Conservation (phyloP, 2,113 vertebrate genomes). For the Hydrolagus affinis region DNA sequence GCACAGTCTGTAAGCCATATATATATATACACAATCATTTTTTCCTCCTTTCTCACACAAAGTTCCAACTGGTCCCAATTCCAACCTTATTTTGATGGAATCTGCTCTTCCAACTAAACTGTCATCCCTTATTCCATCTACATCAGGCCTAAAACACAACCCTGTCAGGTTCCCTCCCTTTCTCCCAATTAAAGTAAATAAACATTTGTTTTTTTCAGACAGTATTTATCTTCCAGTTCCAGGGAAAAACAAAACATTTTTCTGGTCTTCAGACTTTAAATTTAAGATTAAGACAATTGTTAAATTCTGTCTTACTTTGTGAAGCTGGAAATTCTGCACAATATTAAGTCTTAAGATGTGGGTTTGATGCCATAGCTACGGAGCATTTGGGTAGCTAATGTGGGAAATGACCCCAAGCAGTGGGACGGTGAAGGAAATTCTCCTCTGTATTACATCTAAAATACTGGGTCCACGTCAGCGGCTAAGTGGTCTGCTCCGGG, state of each 20-base stretch:
- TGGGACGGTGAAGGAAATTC: conserved; percentile 24
- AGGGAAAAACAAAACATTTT: no score
- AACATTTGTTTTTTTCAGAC: conserved; percentile 15
- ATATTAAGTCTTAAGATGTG: no score
- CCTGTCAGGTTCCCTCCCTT: not conserved
- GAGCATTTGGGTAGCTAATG: conserved; percentile 23
- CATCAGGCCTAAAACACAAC: not conserved
- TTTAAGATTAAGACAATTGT: conserved; percentile 4
- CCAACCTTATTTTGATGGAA: not conserved
- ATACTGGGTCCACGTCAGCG: conserved; percentile 18
- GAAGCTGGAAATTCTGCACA: no score
- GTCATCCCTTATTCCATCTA: conserved; percentile 5
- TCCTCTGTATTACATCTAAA: conserved; percentile 23
- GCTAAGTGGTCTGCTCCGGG: conserved; percentile 18
- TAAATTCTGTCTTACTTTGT: not conserved
- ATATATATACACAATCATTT: not conserved
- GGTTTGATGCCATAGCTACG: no score
- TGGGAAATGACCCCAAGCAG: conserved; percentile 29
- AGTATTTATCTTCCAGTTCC: not conserved
- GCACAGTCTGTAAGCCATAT: no score
- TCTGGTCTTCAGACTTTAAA: no score
- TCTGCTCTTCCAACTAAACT: not conserved
- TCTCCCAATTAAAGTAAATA: not conserved
- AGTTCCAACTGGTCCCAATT: conserved; percentile 1
- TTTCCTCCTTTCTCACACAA: not conserved